phyloP scores from a whole-genome alignment of 2,113 vertebrate genomes.

The Apus apus region DNA sequence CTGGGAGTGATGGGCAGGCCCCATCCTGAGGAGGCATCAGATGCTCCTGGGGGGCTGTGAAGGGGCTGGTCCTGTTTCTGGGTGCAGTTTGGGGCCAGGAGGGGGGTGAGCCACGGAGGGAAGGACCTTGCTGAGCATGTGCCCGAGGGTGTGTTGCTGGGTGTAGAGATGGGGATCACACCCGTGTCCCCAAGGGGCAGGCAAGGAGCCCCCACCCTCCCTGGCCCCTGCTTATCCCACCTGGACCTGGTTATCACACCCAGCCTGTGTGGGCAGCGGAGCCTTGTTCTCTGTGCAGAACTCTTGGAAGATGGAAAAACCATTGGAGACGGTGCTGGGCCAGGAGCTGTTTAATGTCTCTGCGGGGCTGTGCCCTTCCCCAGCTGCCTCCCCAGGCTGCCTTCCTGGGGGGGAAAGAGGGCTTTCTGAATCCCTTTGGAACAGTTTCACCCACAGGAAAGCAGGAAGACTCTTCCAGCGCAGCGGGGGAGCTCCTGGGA shows the following conservation, averaged over 20 bases:
- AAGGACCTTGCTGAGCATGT: background rate
- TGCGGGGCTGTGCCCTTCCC: background rate
- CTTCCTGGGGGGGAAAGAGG: background rate
- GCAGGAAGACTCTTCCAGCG: rapidly evolving
- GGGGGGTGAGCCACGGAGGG: rapidly evolving
- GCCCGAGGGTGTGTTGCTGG: rapidly evolving
- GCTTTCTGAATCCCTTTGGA: rapidly evolving
- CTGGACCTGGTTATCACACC: rapidly evolving
- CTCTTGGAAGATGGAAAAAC: rapidly evolving
- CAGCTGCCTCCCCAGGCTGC: rapidly evolving
- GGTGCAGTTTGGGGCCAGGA: too few species aligned
- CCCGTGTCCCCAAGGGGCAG: background rate
- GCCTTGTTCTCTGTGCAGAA: rapidly evolving
- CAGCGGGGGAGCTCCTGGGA: rapidly evolving
- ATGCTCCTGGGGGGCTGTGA: rapidly evolving
- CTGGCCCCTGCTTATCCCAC: too few species aligned
- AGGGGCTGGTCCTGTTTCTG: rapidly evolving
- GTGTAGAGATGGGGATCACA: background rate
- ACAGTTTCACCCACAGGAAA: background rate
- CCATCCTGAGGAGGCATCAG: too few species aligned
- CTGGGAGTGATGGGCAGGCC: rapidly evolving
- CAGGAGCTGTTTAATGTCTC: background rate
- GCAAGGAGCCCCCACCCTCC: background rate
- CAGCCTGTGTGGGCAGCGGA: rapidly evolving
- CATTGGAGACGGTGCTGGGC: rapidly evolving